These are phyloP conservation scores for Eupeodes luniger DNA, from an alignment of 2,888 invertebrate species.

Conservation along the genomic window DNA sequence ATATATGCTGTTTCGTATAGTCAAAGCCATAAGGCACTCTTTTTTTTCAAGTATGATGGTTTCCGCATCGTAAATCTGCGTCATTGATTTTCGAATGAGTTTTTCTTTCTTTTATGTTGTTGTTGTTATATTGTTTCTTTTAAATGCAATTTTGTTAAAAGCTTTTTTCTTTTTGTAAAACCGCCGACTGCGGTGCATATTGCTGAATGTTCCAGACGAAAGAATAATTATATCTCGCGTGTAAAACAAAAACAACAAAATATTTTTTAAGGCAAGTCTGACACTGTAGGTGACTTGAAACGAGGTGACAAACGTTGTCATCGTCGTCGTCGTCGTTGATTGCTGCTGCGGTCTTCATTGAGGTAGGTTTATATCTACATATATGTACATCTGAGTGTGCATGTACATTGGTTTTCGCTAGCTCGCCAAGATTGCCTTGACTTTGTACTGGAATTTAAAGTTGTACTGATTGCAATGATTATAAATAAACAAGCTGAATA, in stretches of 20 bases:
- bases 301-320: slow-evolving; percentile 53
- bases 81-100: slow-evolving; percentile 53
- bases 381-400: no score
- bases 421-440: slow-evolving; percentile 51
- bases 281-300: slow-evolving; percentile 26
- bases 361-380: no score
- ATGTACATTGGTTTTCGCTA: no score
- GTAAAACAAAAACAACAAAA: not conserved
- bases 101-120: not conserved
- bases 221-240: slow-evolving; percentile 23
- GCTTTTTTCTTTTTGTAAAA: slow-evolving; percentile 11
- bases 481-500: not conserved
- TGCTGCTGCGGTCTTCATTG: slow-evolving; percentile 29
- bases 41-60: slow-evolving; percentile 16
- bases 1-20: not conserved
- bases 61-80: slow-evolving; percentile 64
- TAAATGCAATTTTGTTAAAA: slow-evolving; percentile 22
- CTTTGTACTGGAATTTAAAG: slow-evolving; percentile 56
- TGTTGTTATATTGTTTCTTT: not conserved
- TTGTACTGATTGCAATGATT: slow-evolving; percentile 15
- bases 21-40: slow-evolving; percentile 11
- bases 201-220: slow-evolving; percentile 48
- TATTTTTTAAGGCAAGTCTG: slow-evolving; percentile 35
- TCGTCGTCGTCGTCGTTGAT: not conserved
- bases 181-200: not conserved